phyloP scores from a whole-genome alignment of 53 echinoderm and acorn worm genomes.

The Pentamera pediparva region DNA sequence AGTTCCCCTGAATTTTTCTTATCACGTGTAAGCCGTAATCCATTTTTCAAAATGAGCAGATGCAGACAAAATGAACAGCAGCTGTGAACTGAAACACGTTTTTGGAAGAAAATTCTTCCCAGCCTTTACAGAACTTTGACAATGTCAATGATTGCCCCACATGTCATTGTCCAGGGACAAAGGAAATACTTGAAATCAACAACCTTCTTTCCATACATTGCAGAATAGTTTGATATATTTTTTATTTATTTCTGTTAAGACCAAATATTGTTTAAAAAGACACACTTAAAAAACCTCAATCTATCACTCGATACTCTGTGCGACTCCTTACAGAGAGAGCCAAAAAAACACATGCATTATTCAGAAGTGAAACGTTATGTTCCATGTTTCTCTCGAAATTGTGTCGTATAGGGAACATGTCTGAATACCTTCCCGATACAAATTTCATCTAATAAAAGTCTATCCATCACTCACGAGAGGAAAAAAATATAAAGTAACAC shows the following conservation, averaged over 20 bases:
- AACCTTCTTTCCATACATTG: constrained; percentile 25
- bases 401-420: constrained; percentile 9
- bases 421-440: constrained; percentile 23
- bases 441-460: neutral
- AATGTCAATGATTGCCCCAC: no score
- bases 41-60: no score
- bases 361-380: neutral
- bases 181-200: constrained; percentile 22
- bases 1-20: no score
- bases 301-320: neutral
- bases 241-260: constrained; percentile 22
- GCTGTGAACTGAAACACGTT: no score
- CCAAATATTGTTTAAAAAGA: constrained; percentile 22
- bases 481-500: constrained; percentile 25
- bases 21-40: no score
- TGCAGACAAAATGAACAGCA: no score
- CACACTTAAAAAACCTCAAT: neutral
- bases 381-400: neutral
- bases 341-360: neutral
- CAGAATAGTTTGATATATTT: constrained; percentile 21
- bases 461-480: neutral
- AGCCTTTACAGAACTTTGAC: no score
- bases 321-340: neutral
- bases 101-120: no score
- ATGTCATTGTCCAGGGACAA: no score